Percentiles rank a stretch among this genome's conserved stretches.
phyloP scores from a whole-genome alignment of 2,113 vertebrate species.

The Protobothrops flavoviridis region DNA sequence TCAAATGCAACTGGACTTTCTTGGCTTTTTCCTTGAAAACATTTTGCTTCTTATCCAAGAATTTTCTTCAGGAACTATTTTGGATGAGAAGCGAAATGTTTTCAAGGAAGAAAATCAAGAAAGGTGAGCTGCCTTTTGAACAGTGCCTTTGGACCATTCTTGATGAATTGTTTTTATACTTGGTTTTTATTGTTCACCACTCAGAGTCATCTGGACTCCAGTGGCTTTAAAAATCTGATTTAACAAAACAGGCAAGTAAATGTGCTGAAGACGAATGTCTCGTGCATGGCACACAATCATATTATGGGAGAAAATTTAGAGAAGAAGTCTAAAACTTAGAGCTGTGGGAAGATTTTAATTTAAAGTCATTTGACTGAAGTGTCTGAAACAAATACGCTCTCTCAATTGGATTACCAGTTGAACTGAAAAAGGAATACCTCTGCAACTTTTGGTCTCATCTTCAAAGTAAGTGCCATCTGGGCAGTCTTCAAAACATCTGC shows the following conservation, averaged over 20 bases:
- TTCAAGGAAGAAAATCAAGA: background rate
- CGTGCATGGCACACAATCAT: background rate
- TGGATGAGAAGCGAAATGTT: background rate
- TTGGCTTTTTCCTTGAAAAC: background rate
- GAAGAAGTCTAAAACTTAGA: background rate
- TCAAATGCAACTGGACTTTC: background rate
- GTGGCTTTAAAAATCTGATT: background rate
- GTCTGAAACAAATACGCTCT: background rate
- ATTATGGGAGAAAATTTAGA: background rate
- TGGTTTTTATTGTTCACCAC: background rate
- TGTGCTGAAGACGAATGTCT: background rate
- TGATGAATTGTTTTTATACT: background rate
- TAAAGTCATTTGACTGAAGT: background rate
- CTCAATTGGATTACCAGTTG: background rate
- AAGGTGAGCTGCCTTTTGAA: background rate
- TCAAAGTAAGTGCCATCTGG: constrained; percentile 76
- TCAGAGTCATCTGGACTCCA: background rate
- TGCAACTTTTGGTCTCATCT: constrained; percentile 69
- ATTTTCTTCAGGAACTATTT: background rate
- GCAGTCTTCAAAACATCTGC: constrained; percentile 77
- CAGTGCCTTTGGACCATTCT: background rate
- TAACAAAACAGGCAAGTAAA: background rate
- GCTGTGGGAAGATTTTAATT: background rate
- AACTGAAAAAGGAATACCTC: constrained; percentile 72
- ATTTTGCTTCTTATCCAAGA: background rate